phyloP scores from a whole-genome alignment of 1,140 invertebrate species.

The Diorhabda elongata region DNA sequence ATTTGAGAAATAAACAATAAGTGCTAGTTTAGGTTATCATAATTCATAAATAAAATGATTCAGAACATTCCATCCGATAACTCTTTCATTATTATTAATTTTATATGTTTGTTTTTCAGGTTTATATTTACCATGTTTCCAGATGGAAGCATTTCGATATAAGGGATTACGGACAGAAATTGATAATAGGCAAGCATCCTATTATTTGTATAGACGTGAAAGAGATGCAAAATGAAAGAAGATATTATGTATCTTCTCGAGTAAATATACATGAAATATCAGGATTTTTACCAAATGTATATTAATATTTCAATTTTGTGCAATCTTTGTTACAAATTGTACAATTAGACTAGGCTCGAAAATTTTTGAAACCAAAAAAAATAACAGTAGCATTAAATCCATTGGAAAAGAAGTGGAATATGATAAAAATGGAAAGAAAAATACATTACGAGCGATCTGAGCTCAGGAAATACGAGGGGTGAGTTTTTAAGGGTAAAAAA shows the following conservation, averaged over 20 bases:
- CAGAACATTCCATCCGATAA: not conserved
- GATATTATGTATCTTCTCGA: constrained; percentile 38
- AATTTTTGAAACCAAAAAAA: too few species aligned
- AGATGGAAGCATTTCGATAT: constrained; percentile 41
- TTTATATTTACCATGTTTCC: constrained; percentile 40
- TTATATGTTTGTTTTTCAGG: constrained; percentile 28
- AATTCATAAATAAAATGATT: not conserved
- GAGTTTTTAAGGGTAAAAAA: too few species aligned
- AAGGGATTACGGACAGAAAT: constrained; percentile 33
- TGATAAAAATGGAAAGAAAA: too few species aligned
- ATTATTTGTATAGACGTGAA: constrained; percentile 39
- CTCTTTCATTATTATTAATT: constrained; percentile 1
- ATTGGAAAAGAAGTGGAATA: too few species aligned
- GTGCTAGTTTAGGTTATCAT: not conserved
- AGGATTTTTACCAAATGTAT: constrained; percentile 28
- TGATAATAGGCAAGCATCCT: constrained; percentile 39
- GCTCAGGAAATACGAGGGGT: too few species aligned
- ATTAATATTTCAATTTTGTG: not conserved
- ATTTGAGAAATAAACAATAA: too few species aligned
- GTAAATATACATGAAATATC: constrained; percentile 40
- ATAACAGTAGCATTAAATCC: too few species aligned
- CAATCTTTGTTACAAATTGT: too few species aligned
- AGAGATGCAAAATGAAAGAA: constrained; percentile 34
- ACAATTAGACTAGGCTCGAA: too few species aligned
- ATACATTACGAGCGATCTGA: too few species aligned